Evolutionary conservation across 2,797 vertebrate species (phyloP), one percentile per base, ranked within the genome.

Genomic region (Anguilla pacifica): DNA sequence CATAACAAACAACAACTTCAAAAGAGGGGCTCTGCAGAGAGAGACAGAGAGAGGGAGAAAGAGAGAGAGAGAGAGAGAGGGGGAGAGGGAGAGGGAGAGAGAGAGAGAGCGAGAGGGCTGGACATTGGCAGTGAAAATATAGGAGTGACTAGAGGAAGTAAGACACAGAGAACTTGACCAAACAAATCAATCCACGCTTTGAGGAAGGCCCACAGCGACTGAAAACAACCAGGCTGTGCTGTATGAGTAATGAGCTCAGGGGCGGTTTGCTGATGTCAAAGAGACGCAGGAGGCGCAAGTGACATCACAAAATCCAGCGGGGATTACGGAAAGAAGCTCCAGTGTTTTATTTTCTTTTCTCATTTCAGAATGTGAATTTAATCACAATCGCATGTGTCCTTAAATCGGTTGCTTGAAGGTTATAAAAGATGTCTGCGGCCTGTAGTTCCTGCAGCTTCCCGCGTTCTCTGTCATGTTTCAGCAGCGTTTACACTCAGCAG

Each of bases 1-100:
- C 92, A 93, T 92, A 92, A 93, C 89, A 90, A 91, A 88, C 90
- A 92, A 89, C 86, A 91, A 93, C 90, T 91, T 92, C 92, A 93
- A 88, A 88, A 89, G 84, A 81, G 90, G 81, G 83, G 86, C 92
- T 89, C 85, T 90, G 43, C 87, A 43, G 35, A 43, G 39, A 43
- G 35, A 31, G 70, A 59, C 13, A 61, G 57, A 59, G 19, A 61
- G 0, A 70, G 67, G 31, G n/a, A 70, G 0, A n/a, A 0, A 70
- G n/a, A 74, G 0, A 28, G 28, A 28, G 25, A 10, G 11, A 70
- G 67, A 28, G 25, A 70, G 67, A 61, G 13, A 9, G 67, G 1
- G 67, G 28, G 67, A 70, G 25, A 70, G 67, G 0, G 67, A 70
- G 67, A 28, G 6, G 28, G 11, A 2, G 59, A 61, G 59, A 67